Evolutionary conservation across 2,888 invertebrate genomes (phyloP), one percentile per base, ranked within the genome.

Genomic region (Caenorhabditis imperialis): DNA sequence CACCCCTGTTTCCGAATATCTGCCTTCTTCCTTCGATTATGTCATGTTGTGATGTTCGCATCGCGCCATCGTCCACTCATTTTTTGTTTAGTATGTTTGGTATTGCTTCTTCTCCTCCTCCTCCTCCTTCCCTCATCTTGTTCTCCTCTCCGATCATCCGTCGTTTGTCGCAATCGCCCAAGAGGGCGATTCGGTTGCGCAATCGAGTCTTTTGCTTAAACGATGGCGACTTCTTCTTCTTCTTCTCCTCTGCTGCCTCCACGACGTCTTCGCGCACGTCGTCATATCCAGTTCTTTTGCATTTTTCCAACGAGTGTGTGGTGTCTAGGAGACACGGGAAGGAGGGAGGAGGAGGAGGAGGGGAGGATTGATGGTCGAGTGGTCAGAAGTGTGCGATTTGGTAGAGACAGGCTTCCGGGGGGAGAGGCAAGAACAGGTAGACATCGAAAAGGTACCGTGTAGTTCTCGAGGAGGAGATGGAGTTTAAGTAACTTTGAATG

Each of bases 161-260:
- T 50, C 60, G 45, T 37, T 20, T n/a, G 38, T 47, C 58, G 58
- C 47, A 37, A 38, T 38, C 45, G 58, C 45, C 30, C 53, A 63
- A 54, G 54, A 63, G 54, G 53, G 63, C 63, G 55, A 44, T 45
- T 50, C 62, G 47, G 55, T 65, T 65, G 65, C 65, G 65, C 65
- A 65, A 65, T 65, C 65, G 53, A 62, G 62, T 62, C 62, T 53
- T 42, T 48, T 65, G 47, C 42, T 38, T 63, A 44, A 42, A 30
- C 44, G 48, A 37, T 42, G 51, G 40, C 30, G 16, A 16, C 12
- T 6, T 30, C 30, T 30, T 16, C n/a, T n/a, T n/a, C n/a, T n/a
- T n/a, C n/a, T n/a, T n/a, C n/a, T n/a, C n/a, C n/a, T n/a, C n/a
- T n/a, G n/a, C n/a, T n/a, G n/a, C n/a, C n/a, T n/a, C n/a, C n/a